Evolutionary conservation across 2,888 invertebrate genomes (phyloP).

Genomic region (Tinea pellionella): DNA sequence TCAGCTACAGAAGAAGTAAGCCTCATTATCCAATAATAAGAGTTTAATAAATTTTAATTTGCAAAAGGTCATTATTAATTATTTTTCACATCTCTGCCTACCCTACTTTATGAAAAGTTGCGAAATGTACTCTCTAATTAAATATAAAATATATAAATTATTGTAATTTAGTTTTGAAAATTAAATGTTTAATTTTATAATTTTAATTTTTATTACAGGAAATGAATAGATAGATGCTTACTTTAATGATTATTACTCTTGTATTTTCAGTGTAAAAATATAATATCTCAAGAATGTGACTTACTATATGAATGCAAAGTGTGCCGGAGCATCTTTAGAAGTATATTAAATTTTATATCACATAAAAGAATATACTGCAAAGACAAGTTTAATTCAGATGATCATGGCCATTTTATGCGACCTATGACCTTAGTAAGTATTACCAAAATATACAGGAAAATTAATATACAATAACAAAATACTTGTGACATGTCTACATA

Average conservation of each 20-base stretch:
- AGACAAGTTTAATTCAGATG: constrained; percentile 60
- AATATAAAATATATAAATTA: too few species aligned
- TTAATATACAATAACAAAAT: too few species aligned
- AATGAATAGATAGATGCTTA: too few species aligned
- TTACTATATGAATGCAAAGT: constrained; percentile 90
- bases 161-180: too few species aligned
- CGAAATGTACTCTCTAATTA: too few species aligned
- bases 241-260: not conserved
- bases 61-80: too few species aligned
- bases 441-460: not conserved
- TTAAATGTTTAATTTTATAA: not conserved
- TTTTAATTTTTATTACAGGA: too few species aligned
- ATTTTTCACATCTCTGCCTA: too few species aligned
- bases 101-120: too few species aligned
- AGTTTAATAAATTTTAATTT: too few species aligned
- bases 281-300: constrained; percentile 87
- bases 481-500: too few species aligned
- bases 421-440: constrained; percentile 54
- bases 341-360: constrained; percentile 87
- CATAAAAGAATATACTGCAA: constrained; percentile 89
- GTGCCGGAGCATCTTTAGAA: constrained; percentile 87
- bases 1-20: constrained; percentile 81
- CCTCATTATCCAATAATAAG: too few species aligned
- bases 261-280: constrained; percentile 72
- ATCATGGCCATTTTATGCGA: constrained; percentile 54